These are phyloP conservation scores for Hippopotamyrus pictus DNA, from an alignment of 2,797 vertebrate genomes.

Conservation along the genomic window DNA sequence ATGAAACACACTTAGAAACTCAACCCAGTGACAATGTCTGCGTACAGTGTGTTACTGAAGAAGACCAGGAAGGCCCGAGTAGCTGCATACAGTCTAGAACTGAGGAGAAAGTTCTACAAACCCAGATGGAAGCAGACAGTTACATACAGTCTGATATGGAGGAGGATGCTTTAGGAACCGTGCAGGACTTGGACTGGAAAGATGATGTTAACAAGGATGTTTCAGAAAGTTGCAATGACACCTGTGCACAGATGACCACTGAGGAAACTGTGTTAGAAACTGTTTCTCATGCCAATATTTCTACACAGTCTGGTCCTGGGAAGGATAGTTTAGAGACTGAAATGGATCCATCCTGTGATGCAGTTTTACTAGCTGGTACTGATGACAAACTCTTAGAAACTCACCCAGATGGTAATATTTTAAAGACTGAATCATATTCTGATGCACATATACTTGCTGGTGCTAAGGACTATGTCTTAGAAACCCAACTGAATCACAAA, in stretches of 20 bases:
- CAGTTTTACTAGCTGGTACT: neutral
- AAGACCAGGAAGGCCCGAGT: neutral
- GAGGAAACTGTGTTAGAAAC: neutral
- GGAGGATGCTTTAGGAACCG: neutral
- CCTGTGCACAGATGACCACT: neutral
- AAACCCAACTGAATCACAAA: neutral
- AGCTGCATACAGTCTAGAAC: neutral
- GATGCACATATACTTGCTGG: neutral
- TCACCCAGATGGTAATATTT: neutral
- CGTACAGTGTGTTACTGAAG: neutral
- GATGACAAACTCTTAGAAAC: neutral
- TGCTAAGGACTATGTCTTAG: neutral
- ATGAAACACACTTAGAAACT: neutral
- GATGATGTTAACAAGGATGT: neutral
- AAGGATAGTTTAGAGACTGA: neutral
- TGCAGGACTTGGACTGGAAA: neutral
- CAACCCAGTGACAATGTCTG: neutral
- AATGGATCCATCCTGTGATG: neutral
- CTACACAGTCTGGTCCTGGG: neutral
- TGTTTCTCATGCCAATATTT: neutral
- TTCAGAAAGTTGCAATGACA: neutral
- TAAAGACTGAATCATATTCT: neutral
- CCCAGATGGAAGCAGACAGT: neutral
- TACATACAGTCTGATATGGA: neutral
- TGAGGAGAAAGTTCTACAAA: conserved; percentile 2